These are phyloP conservation scores for Puma concolor DNA, from an alignment of 2,113 vertebrate genomes.

Conservation along the genomic window DNA sequence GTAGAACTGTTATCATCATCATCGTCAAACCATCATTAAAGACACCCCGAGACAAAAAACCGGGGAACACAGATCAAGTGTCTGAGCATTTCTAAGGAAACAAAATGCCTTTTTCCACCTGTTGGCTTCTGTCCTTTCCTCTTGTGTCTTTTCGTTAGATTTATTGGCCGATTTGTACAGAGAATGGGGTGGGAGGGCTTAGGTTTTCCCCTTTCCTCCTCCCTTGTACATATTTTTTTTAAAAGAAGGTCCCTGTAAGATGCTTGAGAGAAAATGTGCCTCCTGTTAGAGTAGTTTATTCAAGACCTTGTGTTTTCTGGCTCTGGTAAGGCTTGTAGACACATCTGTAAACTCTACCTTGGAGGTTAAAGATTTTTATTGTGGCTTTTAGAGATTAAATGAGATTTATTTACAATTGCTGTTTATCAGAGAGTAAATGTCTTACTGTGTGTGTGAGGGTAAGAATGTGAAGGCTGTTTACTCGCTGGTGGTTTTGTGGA, in stretches of 20 bases:
- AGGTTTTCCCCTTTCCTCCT: conserved; percentile 63
- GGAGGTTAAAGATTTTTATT: conserved; percentile 71
- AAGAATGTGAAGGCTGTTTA: conserved; percentile 64
- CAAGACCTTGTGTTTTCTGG: conserved; percentile 56
- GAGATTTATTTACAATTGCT: conserved; percentile 82
- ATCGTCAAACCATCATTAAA: conserved; percentile 61
- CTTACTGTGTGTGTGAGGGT: conserved; percentile 68
- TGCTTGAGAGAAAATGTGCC: conserved; percentile 66
- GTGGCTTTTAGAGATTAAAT: conserved; percentile 80
- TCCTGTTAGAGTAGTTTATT: conserved; percentile 69
- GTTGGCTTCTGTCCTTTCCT: conserved; percentile 85
- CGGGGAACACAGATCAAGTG: conserved; percentile 62
- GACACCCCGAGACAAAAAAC: conserved; percentile 59
- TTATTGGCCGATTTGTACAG: conserved; percentile 76
- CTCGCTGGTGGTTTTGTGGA: conserved; percentile 80
- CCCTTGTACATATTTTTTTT: conserved; percentile 57
- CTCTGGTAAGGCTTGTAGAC: not conserved
- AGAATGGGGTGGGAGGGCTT: conserved; percentile 75
- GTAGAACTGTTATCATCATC: conserved; percentile 15
- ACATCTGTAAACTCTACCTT: conserved; percentile 54
- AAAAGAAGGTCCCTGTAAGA: conserved; percentile 63
- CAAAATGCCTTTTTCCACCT: conserved; percentile 85
- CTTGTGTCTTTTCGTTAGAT: conserved; percentile 75
- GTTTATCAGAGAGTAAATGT: conserved; percentile 82
- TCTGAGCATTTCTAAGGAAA: conserved; percentile 63